These are phyloP conservation scores for Micropoecilia bifurca DNA, from an alignment of 2,797 vertebrate species.

Conservation along the genomic window DNA sequence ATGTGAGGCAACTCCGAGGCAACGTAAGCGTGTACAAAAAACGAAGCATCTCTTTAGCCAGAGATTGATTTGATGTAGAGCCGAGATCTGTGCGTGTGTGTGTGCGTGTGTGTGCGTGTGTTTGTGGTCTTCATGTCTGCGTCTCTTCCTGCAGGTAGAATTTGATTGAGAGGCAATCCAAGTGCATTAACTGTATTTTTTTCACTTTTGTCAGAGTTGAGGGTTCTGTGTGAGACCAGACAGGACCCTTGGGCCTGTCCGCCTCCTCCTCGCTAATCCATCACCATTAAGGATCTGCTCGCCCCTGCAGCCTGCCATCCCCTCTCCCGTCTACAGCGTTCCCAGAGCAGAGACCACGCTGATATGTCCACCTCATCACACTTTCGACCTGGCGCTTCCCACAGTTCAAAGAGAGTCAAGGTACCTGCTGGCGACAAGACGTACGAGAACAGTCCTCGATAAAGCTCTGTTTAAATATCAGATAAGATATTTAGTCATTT, in stretches of 20 bases:
- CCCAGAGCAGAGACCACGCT: slow-evolving; percentile 32
- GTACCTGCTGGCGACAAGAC: background rate
- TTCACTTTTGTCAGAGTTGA: slow-evolving; percentile 35
- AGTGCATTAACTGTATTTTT: slow-evolving; percentile 47
- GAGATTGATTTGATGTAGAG: slow-evolving; percentile 42
- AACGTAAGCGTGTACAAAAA: slow-evolving; percentile 5
- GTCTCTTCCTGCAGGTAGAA: slow-evolving; percentile 30
- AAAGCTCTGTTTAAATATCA: background rate
- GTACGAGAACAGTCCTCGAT: background rate
- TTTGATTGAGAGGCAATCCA: slow-evolving; percentile 44
- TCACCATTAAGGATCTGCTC: slow-evolving; percentile 55
- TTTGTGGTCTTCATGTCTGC: slow-evolving; percentile 7
- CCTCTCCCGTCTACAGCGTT: slow-evolving; percentile 43
- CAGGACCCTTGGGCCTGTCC: slow-evolving; percentile 40
- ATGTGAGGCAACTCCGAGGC: slow-evolving; percentile 5
- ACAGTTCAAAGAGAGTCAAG: slow-evolving; percentile 34
- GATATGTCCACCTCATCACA: slow-evolving; percentile 16
- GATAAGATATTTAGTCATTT: background rate
- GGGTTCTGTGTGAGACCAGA: slow-evolving; percentile 41
- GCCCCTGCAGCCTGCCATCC: slow-evolving; percentile 28
- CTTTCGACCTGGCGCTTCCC: slow-evolving; percentile 38
- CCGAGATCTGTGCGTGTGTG: slow-evolving; percentile 10
- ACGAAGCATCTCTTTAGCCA: slow-evolving; percentile 6
- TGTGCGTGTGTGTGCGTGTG: slow-evolving; percentile 18
- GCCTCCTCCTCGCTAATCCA: slow-evolving; percentile 62